Percentiles rank a stretch among this genome's conserved stretches.
Conservation (phyloP, 1,140 invertebrate species). For the Pristionchus pacificus region DNA sequence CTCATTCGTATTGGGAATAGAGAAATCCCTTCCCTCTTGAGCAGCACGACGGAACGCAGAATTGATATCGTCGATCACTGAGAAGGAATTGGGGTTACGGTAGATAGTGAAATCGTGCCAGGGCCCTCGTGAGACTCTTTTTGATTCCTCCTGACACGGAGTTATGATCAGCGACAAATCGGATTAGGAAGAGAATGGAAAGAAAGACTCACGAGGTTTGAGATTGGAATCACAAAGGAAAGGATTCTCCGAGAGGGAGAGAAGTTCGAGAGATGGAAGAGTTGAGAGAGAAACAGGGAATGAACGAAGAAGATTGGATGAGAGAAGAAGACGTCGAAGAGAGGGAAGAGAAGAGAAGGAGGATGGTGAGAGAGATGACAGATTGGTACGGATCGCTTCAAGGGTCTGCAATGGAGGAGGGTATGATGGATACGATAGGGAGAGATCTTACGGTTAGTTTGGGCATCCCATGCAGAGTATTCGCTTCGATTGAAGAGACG, state of each 20-base stretch:
- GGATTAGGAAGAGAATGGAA: too few species aligned
- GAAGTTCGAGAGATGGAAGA: conserved; percentile 17
- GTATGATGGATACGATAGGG: neutral
- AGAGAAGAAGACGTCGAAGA: too few species aligned
- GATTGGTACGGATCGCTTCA: too few species aligned
- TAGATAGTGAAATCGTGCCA: too few species aligned
- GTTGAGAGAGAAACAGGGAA: neutral
- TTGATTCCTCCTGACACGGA: too few species aligned
- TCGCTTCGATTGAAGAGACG: conserved; percentile 1
- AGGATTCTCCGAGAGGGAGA: conserved; percentile 27
- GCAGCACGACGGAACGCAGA: conserved; percentile 16
- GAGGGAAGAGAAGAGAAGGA: too few species aligned
- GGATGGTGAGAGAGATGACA: too few species aligned
- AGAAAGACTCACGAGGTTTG: too few species aligned
- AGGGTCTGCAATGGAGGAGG: too few species aligned
- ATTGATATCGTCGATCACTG: conserved; percentile 24
- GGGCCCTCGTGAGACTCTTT: too few species aligned
- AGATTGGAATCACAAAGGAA: conserved; percentile 21
- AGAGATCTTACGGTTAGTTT: neutral
- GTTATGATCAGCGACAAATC: too few species aligned
- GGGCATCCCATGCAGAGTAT: neutral
- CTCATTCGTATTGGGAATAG: conserved; percentile 27
- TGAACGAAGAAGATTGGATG: neutral
- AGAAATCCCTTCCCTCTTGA: conserved; percentile 11
- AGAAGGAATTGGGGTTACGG: neutral